Percentiles rank a stretch among this genome's conserved stretches.
Conservation (phyloP, 2,888 invertebrate species). For the Chesias legatella region DNA sequence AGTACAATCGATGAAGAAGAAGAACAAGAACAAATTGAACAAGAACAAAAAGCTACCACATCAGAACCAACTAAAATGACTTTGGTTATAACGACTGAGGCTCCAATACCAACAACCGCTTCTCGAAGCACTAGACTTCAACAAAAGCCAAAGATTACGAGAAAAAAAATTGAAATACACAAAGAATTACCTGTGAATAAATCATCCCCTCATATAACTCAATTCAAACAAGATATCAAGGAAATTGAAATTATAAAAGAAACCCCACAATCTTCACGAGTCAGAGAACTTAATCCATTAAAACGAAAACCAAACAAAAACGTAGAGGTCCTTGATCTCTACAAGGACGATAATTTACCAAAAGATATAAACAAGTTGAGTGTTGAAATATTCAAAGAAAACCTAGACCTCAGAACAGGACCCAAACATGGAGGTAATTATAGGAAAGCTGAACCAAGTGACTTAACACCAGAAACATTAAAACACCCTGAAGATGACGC, state of each 20-base stretch:
- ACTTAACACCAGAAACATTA: constrained; percentile 8
- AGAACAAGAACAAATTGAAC: constrained; percentile 26
- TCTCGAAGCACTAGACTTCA: constrained; percentile 37
- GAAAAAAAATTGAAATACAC: constrained; percentile 67
- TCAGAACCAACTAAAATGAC: constrained; percentile 58
- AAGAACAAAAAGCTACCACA: constrained; percentile 38
- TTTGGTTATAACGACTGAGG: constrained; percentile 54
- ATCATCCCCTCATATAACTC: constrained; percentile 55
- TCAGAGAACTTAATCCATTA: constrained; percentile 2
- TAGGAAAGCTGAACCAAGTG: constrained; percentile 40
- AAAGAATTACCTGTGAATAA: constrained; percentile 60
- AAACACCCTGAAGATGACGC: constrained; percentile 34
- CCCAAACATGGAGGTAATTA: constrained; percentile 74
- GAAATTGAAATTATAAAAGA: constrained; percentile 70
- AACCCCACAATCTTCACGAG: constrained; percentile 35
- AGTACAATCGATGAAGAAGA: constrained; percentile 33
- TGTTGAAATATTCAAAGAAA: constrained; percentile 66
- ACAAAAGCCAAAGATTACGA: constrained; percentile 50
- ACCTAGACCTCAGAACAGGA: constrained; percentile 51
- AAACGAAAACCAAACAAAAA: constrained; percentile 47
- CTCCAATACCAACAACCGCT: constrained; percentile 49
- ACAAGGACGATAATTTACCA: constrained; percentile 66
- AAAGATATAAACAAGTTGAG: constrained; percentile 65
- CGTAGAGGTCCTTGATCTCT: constrained; percentile 54
- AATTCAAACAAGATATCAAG: constrained; percentile 68